Base-by-base conservation (phyloP, 2,888 invertebrate species). In the Syrista parreyssii region DNA sequence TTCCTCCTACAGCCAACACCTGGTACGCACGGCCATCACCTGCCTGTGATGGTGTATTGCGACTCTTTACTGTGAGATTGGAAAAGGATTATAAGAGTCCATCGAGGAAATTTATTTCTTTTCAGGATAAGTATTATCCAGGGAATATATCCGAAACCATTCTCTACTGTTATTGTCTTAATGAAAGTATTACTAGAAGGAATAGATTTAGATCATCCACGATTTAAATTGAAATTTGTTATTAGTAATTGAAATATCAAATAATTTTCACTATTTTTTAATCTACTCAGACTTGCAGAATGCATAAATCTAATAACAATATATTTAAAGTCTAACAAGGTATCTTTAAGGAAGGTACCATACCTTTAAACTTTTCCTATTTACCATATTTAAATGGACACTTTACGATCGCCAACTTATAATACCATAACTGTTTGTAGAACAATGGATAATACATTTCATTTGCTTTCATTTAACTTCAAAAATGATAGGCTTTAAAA, bases 1-100 rank as follows among this genome's bases (percentile, higher is more conserved):
- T 81, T 78, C 77, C 77, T 76, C 76, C 30, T 79, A 78, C 74
- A 79, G 55, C 78, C 55, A 83, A 81, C 82, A 83, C 83, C 83
- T 83, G 83, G 82, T 81, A 72, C 32, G 77, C 55, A 6, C 23
- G 23, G 9, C 6, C 55, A 23, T 55, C 55, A 55, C 55, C 55
- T 55, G 55, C 55, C 23, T 55, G 9, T 55, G 55, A 55, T 55
- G 55, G 23, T 55, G 55, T 23, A 55, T 55, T 55, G 55, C 55
- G 55, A 55, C 55, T 55, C 55, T 23, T 55, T 23, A 55, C 55
- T 55, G 55, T 55, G 15, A 2, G 23, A 55, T 55, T 55, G 23
- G 23, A 55, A 55, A 55, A 23, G 55, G 55, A 55, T 55, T 55
- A 23, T 55, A 78, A 71, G 68, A 73, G 36, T 35, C n/a, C 30